These are phyloP conservation scores for Volucella inflata DNA, from an alignment of 2,888 invertebrate genomes.

Conservation along the genomic window DNA sequence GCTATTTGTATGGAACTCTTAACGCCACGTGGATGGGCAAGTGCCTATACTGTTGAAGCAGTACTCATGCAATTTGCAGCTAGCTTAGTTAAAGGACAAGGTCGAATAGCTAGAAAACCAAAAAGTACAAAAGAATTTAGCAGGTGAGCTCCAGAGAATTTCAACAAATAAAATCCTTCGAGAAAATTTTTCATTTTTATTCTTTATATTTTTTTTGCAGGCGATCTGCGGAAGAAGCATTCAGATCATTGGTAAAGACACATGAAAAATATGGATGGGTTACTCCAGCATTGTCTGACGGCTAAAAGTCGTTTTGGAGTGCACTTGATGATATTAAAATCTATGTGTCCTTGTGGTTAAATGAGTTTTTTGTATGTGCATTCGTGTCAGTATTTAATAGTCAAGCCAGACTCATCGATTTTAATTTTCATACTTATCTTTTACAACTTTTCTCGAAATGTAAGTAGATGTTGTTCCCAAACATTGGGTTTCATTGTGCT, in stretches of 20 bases:
- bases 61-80: slow-evolving; percentile 95
- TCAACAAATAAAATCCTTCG: background rate
- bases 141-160: slow-evolving; percentile 79
- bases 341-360: slow-evolving; percentile 40
- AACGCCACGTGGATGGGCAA: slow-evolving; percentile 94
- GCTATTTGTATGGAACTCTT: slow-evolving; percentile 95
- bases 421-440: slow-evolving; percentile 33
- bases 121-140: slow-evolving; percentile 92
- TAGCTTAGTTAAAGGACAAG: slow-evolving; percentile 94
- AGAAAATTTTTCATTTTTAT: slow-evolving; percentile 43
- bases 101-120: slow-evolving; percentile 90
- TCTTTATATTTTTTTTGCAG: slow-evolving; percentile 79
- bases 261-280: slow-evolving; percentile 97
- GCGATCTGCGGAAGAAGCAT: slow-evolving; percentile 94
- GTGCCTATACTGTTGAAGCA: slow-evolving; percentile 94
- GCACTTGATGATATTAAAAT: slow-evolving; percentile 47
- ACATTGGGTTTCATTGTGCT: slow-evolving; percentile 34
- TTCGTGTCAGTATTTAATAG: slow-evolving; percentile 62
- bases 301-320: slow-evolving; percentile 85
- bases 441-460: slow-evolving; percentile 29
- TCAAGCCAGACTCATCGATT: slow-evolving; percentile 51
- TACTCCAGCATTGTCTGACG: slow-evolving; percentile 93
- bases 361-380: slow-evolving; percentile 58
- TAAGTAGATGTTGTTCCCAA: slow-evolving; percentile 28
- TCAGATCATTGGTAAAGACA: slow-evolving; percentile 93